Conservation (phyloP, 37 sponge, comb jelly and placozoan species). For the Spongilla lacustris region DNA sequence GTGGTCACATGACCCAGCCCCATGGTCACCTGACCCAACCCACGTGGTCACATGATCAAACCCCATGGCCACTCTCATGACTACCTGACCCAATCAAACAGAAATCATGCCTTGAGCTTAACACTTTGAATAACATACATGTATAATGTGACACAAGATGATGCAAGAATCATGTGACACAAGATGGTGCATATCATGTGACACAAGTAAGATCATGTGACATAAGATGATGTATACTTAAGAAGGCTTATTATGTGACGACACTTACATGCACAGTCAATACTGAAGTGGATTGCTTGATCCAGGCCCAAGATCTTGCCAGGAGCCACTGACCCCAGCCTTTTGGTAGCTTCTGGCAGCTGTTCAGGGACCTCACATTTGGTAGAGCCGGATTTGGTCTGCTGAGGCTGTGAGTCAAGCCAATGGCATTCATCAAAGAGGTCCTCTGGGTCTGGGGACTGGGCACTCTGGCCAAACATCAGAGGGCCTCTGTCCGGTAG, state of each 20-base stretch:
- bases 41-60: too few species aligned
- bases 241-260: too few species aligned
- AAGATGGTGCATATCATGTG: too few species aligned
- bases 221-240: too few species aligned
- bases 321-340: constrained; percentile 20
- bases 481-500: constrained; percentile 48
- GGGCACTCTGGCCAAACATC: constrained; percentile 51
- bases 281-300: constrained; percentile 84
- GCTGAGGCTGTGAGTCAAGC: constrained; percentile 6
- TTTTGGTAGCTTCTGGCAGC: constrained; percentile 48
- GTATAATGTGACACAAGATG: neutral
- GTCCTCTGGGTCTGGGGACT: constrained; percentile 63
- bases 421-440: constrained; percentile 68
- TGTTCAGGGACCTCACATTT: neutral
- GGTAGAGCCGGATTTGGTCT: neutral
- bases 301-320: constrained; percentile 72
- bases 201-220: too few species aligned
- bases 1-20: too few species aligned
- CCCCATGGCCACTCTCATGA: too few species aligned
- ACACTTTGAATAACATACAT: too few species aligned
- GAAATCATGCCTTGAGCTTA: too few species aligned
- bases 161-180: too few species aligned
- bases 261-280: constrained; percentile 83
- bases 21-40: too few species aligned
- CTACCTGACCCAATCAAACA: too few species aligned